These are phyloP conservation scores for Oryzias celebensis DNA, from an alignment of 2,113 vertebrate species.

Conservation along the genomic window DNA sequence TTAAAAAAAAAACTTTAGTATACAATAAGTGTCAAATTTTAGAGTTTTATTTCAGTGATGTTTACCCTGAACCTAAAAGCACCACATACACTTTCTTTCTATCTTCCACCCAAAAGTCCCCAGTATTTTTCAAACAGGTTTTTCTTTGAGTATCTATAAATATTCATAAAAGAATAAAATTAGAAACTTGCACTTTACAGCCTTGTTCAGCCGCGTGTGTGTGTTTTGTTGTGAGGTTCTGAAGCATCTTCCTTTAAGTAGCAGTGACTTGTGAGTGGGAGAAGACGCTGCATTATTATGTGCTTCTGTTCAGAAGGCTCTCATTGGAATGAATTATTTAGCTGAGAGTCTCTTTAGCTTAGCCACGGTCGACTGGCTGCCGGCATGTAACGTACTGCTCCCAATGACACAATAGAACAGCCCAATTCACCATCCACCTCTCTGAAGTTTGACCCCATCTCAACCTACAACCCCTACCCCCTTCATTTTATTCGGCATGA, in stretches of 20 bases:
- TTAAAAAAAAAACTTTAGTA: neutral
- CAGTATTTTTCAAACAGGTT: constrained; percentile 35
- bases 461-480: constrained; percentile 16
- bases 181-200: constrained; percentile 45
- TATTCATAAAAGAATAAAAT: constrained; percentile 67
- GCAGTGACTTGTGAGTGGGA: constrained; percentile 33
- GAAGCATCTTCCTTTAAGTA: constrained; percentile 32
- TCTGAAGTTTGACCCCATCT: constrained; percentile 32
- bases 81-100: constrained; percentile 8
- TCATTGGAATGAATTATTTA: constrained; percentile 74
- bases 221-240: constrained; percentile 18
- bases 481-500: constrained; percentile 22
- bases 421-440: constrained; percentile 44
- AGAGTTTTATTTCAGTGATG: constrained; percentile 6
- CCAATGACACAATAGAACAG: constrained; percentile 54
- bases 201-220: constrained; percentile 4
- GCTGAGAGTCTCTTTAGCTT: constrained; percentile 72
- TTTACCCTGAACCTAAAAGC: constrained; percentile 15
- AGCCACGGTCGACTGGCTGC: constrained; percentile 60
- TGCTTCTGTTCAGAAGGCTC: constrained; percentile 49
- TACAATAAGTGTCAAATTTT: neutral
- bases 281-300: constrained; percentile 25
- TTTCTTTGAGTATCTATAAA: constrained; percentile 55
- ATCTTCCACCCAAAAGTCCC: constrained; percentile 26
- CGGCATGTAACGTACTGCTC: constrained; percentile 60